Evolutionary conservation across 1,140 invertebrate genomes (phyloP).

Genomic region (Delia radicum): DNA sequence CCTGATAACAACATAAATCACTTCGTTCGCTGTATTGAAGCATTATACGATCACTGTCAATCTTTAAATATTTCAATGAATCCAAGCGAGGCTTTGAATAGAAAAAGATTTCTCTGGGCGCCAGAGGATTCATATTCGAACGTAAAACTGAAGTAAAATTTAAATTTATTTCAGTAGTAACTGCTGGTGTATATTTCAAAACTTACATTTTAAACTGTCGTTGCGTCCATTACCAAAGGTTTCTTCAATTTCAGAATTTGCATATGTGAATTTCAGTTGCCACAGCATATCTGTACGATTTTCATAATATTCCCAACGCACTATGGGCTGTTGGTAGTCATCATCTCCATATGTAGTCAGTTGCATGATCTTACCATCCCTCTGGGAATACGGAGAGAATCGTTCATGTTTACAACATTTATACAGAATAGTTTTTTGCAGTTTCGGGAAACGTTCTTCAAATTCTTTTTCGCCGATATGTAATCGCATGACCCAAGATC

Average conservation of each 20-base stretch:
- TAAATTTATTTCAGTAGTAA: no score
- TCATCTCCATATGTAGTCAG: slow-evolving; percentile 71
- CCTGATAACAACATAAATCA: slow-evolving; percentile 42
- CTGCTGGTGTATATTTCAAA: neutral
- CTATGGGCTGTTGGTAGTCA: slow-evolving; percentile 62
- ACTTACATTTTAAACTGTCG: slow-evolving; percentile 67
- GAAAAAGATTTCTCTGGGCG: slow-evolving; percentile 62
- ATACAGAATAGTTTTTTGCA: slow-evolving; percentile 70
- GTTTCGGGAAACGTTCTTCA: slow-evolving; percentile 72
- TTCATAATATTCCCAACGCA: slow-evolving; percentile 68
- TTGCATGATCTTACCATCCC: slow-evolving; percentile 66
- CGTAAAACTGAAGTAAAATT: slow-evolving; percentile 35
- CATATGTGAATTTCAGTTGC: slow-evolving; percentile 62
- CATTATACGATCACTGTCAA: slow-evolving; percentile 30
- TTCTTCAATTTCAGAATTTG: slow-evolving; percentile 63
- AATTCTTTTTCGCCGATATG: slow-evolving; percentile 69
- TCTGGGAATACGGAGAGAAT: slow-evolving; percentile 73
- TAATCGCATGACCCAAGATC: slow-evolving; percentile 72
- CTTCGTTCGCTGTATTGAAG: slow-evolving; percentile 37
- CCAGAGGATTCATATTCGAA: slow-evolving; percentile 32
- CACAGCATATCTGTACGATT: slow-evolving; percentile 70
- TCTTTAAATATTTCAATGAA: slow-evolving; percentile 36
- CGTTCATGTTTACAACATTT: slow-evolving; percentile 75
- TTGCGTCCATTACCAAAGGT: slow-evolving; percentile 68
- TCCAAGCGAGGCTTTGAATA: slow-evolving; percentile 56